Evolutionary conservation across 2,888 invertebrate species (phyloP), one percentile per base, ranked within the genome.

Genomic region (Brachyopa scutellaris): DNA sequence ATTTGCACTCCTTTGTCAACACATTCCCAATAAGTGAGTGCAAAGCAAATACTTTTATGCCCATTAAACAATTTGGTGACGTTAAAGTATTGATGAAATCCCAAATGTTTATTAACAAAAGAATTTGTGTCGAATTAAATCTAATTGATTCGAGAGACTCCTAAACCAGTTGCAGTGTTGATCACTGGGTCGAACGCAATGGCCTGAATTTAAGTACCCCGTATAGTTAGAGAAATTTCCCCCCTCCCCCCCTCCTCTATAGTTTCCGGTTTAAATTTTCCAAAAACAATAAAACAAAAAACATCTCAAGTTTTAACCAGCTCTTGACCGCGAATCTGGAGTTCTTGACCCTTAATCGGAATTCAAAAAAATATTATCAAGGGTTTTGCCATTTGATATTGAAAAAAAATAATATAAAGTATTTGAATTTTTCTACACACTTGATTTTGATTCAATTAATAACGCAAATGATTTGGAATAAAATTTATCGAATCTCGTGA

Each of bases 331-430:
- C 33, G 7, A 42, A 76, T 49, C n/a, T 55, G 2, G 8, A 62
- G 53, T 33, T 70, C n/a, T 57, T 79, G 78, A 79, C 72, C 78
- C 31, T 73, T 47, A 64, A 72, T 72, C 53, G 15, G 29, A 31
- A 59, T 66, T 36, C 61, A 72, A 66, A 66, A 31, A 53, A 55
- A 55, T 17, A 36, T 59, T 23, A 61, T 40, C 51, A 59, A 66
- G 33, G 33, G 40, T 47, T 47, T 61, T 62, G 69, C 19, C 45
- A 53, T 45, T 61, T 11, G n/a, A 53, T 26, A 9, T 3, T 17
- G 2, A 11, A 15, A 13, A 11, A 55, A 55, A 21, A 8, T n/a
- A 8, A 26, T 15, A 13, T 17, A 45, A 13, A 17, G 19, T 8
- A 15, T 31, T 23, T 21, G n/a, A n/a, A 17, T 57, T 42, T 40